These are phyloP conservation scores for Triplophysa tibetana DNA, from an alignment of 2,113 vertebrate species.

Conservation along the genomic window DNA sequence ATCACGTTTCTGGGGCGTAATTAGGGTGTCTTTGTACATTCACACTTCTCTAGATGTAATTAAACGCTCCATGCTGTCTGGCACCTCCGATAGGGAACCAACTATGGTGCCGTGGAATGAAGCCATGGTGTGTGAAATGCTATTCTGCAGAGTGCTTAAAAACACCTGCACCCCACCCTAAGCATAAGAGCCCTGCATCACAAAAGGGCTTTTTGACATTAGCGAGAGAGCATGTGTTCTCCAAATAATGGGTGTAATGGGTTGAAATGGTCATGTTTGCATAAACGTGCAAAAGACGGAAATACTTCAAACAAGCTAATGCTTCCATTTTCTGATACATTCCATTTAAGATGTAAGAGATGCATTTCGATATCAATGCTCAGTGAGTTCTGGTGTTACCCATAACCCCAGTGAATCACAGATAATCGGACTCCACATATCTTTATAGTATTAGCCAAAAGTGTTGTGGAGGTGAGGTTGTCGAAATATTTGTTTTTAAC, in stretches of 20 bases:
- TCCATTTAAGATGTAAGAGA: background rate
- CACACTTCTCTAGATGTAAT: conserved; percentile 71
- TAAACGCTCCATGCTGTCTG: conserved; percentile 65
- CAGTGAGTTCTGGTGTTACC: background rate
- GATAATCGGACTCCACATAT: too few relatives aligned
- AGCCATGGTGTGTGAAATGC: conserved; percentile 45
- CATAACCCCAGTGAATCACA: conserved; percentile 2
- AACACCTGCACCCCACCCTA: conserved; percentile 44
- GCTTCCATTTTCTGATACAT: background rate
- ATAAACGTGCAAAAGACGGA: background rate
- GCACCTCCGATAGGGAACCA: conserved; percentile 45
- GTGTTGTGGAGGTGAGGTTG: too few relatives aligned
- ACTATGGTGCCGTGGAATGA: conserved; percentile 22
- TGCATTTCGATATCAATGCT: background rate
- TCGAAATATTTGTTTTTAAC: too few relatives aligned
- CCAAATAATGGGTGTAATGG: background rate
- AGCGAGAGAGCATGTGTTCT: background rate
- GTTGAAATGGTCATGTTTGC: background rate
- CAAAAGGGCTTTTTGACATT: background rate
- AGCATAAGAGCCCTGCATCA: conserved; percentile 1
- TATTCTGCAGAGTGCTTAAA: conserved; percentile 13
- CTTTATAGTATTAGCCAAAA: too few relatives aligned
- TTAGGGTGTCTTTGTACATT: conserved; percentile 65
- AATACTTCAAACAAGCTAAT: background rate
- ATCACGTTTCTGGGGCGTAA: conserved; percentile 60